A percentile compares a stretch with the other conserved stretches of the same genome.
Conservation (phyloP, 2,113 vertebrate genomes). For the Erythrocebus patas region DNA sequence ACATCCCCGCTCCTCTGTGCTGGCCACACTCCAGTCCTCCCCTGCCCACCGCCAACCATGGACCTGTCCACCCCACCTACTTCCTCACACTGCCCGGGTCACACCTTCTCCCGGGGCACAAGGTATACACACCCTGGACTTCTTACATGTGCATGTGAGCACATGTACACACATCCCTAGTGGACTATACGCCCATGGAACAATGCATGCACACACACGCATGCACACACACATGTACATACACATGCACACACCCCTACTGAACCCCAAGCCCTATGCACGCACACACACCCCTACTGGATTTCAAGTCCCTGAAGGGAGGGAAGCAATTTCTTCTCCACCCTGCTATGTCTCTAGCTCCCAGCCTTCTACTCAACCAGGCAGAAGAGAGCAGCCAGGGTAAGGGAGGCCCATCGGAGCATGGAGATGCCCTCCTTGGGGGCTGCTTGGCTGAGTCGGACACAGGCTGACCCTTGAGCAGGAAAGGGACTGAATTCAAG, state of each 20-base stretch:
- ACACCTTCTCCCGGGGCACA: background rate
- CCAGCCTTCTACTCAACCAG: background rate
- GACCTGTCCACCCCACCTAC: too few relatives aligned
- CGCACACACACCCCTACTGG: background rate
- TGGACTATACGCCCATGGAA: background rate
- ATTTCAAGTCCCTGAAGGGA: background rate
- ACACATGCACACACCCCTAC: too few relatives aligned
- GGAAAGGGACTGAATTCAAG: background rate
- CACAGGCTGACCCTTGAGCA: background rate
- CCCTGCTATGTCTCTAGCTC: too few relatives aligned
- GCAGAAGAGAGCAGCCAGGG: background rate
- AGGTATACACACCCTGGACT: background rate
- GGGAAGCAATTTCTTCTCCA: background rate
- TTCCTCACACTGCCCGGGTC: background rate
- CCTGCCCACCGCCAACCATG: too few relatives aligned
- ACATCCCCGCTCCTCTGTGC: background rate
- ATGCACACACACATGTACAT: accelerated
- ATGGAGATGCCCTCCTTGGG: background rate
- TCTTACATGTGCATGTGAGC: background rate
- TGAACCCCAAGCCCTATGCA: too few relatives aligned
- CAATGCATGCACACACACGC: background rate
- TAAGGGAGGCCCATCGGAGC: background rate
- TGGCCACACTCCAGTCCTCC: background rate
- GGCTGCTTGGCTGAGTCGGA: background rate
- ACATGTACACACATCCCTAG: background rate